Evolutionary conservation across 2,113 vertebrate species (phyloP), one percentile per base, ranked within the genome.

Genomic region (Tyrannus savana): DNA sequence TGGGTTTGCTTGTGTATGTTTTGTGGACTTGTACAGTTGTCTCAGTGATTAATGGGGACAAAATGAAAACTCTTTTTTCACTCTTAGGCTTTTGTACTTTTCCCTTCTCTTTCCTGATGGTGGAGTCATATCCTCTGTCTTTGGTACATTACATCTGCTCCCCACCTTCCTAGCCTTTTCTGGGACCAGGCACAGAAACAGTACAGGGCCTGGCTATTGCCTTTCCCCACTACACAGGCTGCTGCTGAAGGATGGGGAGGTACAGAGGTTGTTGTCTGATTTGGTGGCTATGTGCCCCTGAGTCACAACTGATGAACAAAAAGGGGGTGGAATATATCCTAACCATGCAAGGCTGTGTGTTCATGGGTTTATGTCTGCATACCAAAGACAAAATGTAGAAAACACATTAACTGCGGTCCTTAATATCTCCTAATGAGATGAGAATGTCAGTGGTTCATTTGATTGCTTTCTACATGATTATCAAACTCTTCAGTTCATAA

Each of bases 121-220:
- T 91, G 91, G 91, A 94, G 89, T 92, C 68, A 19, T 74, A 80
- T 52, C 30, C 71, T 75, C 87, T 96, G 76, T 87, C 47, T 93
- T 92, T 64, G 35, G n/a, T 74, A 24, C 39, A 62, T 41, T 15
- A 10, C 15, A 8, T 46, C 63, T 84, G 18, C 18, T 75, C 71
- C 27, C 78, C 24, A 8, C 25, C 24, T 56, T 69, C 50, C 59
- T 7, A 35, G 30, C 23, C 7, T 19, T 53, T 16, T 30, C 30
- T 74, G 47, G 27, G 39, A 68, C 37, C 14, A 19, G 39, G 42
- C 12, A 52, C 14, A 27, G 47, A 71, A 80, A 19, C 0, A 0
- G 6, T 2, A 7, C 18, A 46, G 49, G 22, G 6, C 9, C 28
- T 53, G 50, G 5, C 28, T 47, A 1, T 11, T 62, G 37, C 35